A percentile compares a stretch with the other conserved stretches of the same genome.
Evolutionary conservation across 2,113 vertebrate genomes (phyloP).

Genomic region (Fukomys damarensis): DNA sequence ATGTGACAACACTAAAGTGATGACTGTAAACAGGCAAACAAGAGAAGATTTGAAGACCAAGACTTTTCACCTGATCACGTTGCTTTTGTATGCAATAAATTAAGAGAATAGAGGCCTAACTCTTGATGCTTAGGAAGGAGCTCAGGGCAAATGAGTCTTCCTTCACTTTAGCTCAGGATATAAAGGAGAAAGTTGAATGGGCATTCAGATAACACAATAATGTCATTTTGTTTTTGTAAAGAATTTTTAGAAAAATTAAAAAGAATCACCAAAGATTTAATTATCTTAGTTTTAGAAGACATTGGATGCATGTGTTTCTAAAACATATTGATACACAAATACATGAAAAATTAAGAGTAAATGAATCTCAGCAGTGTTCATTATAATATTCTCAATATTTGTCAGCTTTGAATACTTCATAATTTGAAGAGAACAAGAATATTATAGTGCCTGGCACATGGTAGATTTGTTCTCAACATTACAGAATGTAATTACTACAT

Average conservation of each 20-base stretch:
- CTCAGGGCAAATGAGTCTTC: background rate
- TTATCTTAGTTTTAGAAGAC: background rate
- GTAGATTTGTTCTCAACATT: background rate
- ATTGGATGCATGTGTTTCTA: background rate
- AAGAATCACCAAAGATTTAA: background rate
- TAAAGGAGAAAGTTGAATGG: conserved; percentile 24
- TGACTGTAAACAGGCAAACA: background rate
- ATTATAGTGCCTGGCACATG: background rate
- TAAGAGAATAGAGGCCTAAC: background rate
- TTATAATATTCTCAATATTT: background rate
- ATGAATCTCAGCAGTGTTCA: background rate
- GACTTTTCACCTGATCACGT: background rate
- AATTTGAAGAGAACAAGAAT: background rate
- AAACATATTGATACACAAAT: background rate
- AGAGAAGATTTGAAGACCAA: background rate
- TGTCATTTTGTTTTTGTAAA: conserved; percentile 19
- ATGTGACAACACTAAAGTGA: conserved; percentile 12
- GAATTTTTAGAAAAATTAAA: conserved; percentile 40
- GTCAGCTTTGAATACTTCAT: background rate
- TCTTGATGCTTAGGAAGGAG: background rate
- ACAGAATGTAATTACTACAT: background rate
- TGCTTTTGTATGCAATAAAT: background rate
- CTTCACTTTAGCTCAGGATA: conserved; percentile 1
- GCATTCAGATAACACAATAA: background rate
- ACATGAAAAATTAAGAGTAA: conserved; percentile 37